Evolutionary conservation across 2,113 vertebrate species (phyloP).

Genomic region (Bothrops jararaca): DNA sequence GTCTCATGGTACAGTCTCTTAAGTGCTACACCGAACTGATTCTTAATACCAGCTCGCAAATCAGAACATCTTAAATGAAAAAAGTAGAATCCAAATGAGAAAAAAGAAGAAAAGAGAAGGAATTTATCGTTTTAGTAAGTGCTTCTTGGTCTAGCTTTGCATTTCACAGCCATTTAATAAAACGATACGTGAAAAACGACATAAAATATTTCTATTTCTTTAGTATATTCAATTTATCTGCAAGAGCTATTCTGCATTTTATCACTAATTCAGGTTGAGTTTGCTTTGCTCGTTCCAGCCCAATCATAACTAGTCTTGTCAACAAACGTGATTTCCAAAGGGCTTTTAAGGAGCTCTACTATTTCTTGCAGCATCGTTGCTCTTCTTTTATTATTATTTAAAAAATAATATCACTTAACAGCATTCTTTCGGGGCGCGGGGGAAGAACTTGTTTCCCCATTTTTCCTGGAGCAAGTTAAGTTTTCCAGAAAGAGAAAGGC

Average conservation of each 20-base stretch:
- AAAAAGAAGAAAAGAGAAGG: neutral
- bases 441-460: neutral
- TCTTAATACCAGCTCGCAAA: neutral
- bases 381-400: neutral
- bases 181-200: neutral
- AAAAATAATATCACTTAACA: neutral
- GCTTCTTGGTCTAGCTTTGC: neutral
- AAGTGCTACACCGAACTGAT: neutral
- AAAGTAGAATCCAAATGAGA: neutral
- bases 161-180: neutral
- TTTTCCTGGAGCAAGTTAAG: neutral
- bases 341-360: neutral
- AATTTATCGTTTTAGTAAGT: neutral
- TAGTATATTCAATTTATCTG: neutral
- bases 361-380: neutral
- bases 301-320: neutral
- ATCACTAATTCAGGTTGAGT: neutral
- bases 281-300: neutral
- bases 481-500: neutral
- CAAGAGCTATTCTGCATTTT: neutral
- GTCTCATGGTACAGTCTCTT: neutral
- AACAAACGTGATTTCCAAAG: neutral
- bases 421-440: neutral
- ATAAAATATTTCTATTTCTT: neutral
- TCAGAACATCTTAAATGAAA: neutral